Conservation (phyloP, 2,113 vertebrate genomes). For the Pan paniscus region DNA sequence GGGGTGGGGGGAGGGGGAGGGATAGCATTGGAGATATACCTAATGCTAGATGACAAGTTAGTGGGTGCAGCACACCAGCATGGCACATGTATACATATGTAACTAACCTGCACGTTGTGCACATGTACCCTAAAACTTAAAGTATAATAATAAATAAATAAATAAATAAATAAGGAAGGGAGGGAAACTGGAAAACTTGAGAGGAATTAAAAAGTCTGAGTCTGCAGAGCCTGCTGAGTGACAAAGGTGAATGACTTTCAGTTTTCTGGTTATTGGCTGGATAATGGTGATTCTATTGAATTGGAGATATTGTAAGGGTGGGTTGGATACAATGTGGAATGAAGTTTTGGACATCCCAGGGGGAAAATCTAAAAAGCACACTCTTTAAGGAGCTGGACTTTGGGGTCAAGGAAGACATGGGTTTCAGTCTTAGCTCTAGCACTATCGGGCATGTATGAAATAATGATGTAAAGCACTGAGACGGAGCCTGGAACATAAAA, state of each 20-base stretch:
- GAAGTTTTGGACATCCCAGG: background rate
- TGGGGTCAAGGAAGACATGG: background rate
- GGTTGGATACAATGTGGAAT: fast-evolving
- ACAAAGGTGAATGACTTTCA: background rate
- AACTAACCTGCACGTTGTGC: too few relatives aligned
- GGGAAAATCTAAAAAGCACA: background rate
- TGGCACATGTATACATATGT: too few relatives aligned
- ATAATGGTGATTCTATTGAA: background rate
- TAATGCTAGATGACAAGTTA: too few relatives aligned
- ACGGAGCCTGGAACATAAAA: background rate
- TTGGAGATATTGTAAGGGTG: background rate
- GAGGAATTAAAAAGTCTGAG: background rate
- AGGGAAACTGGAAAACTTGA: background rate
- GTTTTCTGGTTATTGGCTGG: background rate
- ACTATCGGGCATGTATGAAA: background rate
- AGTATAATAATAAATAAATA: too few relatives aligned
- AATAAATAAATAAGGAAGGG: background rate
- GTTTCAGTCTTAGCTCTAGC: background rate
- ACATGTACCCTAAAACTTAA: too few relatives aligned
- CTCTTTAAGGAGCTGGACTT: background rate
- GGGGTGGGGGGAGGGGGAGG: too few relatives aligned
- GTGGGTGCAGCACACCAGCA: too few relatives aligned
- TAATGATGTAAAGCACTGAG: background rate
- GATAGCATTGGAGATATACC: too few relatives aligned
- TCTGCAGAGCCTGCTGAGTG: background rate